Percentiles rank a stretch among this genome's conserved stretches.
Evolutionary conservation across 2,888 invertebrate genomes (phyloP).

Genomic region (Elaeidobius kamerunicus): DNA sequence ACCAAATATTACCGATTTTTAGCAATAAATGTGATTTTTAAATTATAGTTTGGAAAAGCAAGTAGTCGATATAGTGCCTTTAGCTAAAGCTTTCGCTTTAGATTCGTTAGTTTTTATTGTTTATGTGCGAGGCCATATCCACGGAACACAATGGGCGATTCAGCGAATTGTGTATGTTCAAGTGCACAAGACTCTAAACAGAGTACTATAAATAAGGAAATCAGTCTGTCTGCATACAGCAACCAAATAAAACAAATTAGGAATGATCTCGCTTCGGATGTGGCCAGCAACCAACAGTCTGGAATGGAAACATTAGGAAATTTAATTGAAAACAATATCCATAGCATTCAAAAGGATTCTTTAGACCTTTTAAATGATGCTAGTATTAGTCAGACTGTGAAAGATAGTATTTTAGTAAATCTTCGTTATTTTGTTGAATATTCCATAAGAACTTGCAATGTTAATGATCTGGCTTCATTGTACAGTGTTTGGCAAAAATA

Average conservation of each 20-base stretch:
- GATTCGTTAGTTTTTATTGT: neutral
- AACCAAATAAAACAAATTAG: slow-evolving; percentile 7
- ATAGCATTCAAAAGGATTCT: slow-evolving; percentile 11
- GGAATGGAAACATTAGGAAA: slow-evolving; percentile 11
- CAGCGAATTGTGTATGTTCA: slow-evolving; percentile 11
- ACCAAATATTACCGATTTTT: neutral
- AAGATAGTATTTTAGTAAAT: slow-evolving; percentile 10
- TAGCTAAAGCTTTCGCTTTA: neutral
- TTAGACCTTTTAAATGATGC: slow-evolving; percentile 7
- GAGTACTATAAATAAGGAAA: slow-evolving; percentile 3
- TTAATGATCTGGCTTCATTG: slow-evolving; percentile 1
- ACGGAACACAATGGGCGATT: slow-evolving; percentile 8
- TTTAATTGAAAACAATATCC: slow-evolving; percentile 13
- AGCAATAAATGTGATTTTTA: neutral
- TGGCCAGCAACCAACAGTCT: slow-evolving; percentile 2
- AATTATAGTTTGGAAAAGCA: neutral
- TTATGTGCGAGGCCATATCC: neutral
- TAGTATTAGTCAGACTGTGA: slow-evolving; percentile 1
- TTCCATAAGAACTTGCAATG: slow-evolving; percentile 1
- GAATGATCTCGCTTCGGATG: slow-evolving; percentile 9
- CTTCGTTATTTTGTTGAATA: neutral
- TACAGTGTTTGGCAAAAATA: slow-evolving; percentile 7
- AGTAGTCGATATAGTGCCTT: slow-evolving; percentile 1
- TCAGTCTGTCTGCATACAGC: neutral
- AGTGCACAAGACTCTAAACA: slow-evolving; percentile 4